phyloP scores from a whole-genome alignment of 2,888 invertebrate species.

The Arrhopalites spinosus region DNA sequence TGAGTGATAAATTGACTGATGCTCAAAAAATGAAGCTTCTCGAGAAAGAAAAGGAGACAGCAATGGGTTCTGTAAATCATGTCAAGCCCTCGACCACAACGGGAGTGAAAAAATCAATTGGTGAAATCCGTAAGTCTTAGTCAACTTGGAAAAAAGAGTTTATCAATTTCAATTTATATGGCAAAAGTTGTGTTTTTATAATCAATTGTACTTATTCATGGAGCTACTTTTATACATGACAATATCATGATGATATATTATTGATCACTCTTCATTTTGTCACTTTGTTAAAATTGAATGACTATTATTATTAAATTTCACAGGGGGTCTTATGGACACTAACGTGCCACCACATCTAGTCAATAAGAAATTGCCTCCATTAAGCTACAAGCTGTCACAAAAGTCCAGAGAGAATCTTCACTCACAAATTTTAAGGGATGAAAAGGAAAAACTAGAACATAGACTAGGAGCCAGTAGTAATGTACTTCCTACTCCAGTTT shows the following conservation, averaged over 20 bases:
- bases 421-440: no score
- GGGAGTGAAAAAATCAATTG: background rate
- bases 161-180: background rate
- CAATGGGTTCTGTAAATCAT: background rate
- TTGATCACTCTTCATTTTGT: no score
- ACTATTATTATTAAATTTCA: no score
- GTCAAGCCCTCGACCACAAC: background rate
- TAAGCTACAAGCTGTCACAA: no score
- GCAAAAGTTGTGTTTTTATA: background rate
- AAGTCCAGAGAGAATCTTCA: no score
- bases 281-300: no score
- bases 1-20: background rate
- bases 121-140: background rate
- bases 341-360: no score
- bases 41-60: background rate
- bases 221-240: no score
- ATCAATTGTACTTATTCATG: background rate
- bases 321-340: no score
- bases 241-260: no score
- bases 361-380: no score
- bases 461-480: background rate
- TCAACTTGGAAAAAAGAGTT: background rate
- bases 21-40: background rate
- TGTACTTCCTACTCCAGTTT: background rate
- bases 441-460: background rate